Evolutionary conservation across 2,113 vertebrate species (phyloP).

Genomic region (Perognathus longimembris): DNA sequence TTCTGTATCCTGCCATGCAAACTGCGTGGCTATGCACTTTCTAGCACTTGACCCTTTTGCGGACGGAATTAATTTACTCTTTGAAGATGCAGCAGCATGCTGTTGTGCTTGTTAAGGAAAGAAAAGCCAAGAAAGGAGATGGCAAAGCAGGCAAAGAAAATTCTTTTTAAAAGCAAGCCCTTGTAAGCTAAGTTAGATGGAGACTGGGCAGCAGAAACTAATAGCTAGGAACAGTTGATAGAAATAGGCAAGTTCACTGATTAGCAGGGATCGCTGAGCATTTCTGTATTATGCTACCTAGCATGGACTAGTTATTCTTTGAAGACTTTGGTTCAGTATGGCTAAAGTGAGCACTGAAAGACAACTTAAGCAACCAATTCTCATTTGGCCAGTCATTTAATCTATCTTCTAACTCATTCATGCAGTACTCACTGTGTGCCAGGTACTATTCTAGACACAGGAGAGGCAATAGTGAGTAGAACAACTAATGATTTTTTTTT

Average conservation of each 20-base stretch:
- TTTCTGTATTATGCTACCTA: constrained; percentile 53
- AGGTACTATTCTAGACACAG: not conserved
- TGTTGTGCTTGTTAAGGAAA: constrained; percentile 92
- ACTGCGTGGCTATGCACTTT: constrained; percentile 96
- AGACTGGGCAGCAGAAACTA: constrained; percentile 79
- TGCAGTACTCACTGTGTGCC: not conserved
- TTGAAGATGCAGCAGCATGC: constrained; percentile 87
- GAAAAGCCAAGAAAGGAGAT: constrained; percentile 82
- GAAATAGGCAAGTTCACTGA: constrained; percentile 76
- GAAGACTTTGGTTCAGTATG: constrained; percentile 27
- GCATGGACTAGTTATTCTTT: constrained; percentile 18
- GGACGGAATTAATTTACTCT: constrained; percentile 94
- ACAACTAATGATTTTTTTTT: not conserved
- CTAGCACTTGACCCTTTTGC: constrained; percentile 95
- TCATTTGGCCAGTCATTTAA: constrained; percentile 25
- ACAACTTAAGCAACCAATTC: constrained; percentile 32
- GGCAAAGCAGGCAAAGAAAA: constrained; percentile 83
- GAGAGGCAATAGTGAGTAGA: not conserved
- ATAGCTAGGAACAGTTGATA: constrained; percentile 72
- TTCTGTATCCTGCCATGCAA: constrained; percentile 92
- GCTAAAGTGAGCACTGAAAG: constrained; percentile 39
- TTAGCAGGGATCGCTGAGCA: constrained; percentile 57
- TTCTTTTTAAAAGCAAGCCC: constrained; percentile 81
- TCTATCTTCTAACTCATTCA: constrained; percentile 5
- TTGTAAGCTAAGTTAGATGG: constrained; percentile 70